phyloP scores from a whole-genome alignment of 2,888 invertebrate species.

The Sthenelais limicola region DNA sequence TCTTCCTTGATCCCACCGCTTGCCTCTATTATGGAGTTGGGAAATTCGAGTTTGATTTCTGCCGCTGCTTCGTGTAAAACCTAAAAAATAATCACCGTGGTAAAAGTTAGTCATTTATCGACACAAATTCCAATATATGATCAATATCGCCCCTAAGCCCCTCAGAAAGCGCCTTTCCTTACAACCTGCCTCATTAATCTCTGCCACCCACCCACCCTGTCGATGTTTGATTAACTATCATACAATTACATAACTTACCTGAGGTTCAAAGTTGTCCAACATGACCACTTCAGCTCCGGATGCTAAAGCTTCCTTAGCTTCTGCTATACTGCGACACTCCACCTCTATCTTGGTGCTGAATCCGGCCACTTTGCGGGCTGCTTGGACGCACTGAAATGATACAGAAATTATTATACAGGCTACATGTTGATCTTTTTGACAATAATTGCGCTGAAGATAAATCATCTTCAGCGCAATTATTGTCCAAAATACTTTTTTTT shows the following conservation, averaged over 20 bases:
- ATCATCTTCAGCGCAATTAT: no score
- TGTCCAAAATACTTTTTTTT: no score
- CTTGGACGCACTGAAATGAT: conserved; percentile 69
- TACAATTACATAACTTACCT: conserved; percentile 44
- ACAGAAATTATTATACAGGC: no score
- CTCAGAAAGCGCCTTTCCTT: no score
- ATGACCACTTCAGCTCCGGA: conserved; percentile 73
- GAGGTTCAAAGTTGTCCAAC: conserved; percentile 73
- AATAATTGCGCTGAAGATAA: no score
- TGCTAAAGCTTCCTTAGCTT: conserved; percentile 71
- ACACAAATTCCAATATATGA: no score
- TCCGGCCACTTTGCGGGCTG: conserved; percentile 65
- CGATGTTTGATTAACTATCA: no score
- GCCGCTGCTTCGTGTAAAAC: conserved; percentile 61
- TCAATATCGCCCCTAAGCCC: no score
- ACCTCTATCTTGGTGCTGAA: conserved; percentile 73
- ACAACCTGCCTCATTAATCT: no score
- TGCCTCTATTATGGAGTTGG: conserved; percentile 69
- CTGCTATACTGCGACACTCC: conserved; percentile 71
- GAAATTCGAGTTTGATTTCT: conserved; percentile 64
- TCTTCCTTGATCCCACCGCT: conserved; percentile 72
- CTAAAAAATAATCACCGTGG: conserved; percentile 56
- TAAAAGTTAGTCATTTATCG: neutral
- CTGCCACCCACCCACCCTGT: no score
- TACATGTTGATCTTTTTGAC: no score